Conservation (phyloP, 2,888 invertebrate species). For the Polylopha cassiicola region DNA sequence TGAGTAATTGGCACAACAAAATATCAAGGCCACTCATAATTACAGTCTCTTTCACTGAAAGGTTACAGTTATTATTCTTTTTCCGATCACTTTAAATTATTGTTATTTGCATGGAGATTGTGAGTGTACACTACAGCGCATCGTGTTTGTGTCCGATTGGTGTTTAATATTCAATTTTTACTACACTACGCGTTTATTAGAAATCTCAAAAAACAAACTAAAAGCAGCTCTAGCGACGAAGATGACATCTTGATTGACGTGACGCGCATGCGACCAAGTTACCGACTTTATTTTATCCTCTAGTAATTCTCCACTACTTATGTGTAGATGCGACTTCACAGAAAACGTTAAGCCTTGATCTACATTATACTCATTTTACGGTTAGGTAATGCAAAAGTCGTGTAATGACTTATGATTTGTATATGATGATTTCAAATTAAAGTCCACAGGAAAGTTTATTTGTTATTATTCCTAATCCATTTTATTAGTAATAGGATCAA, state of each 20-base stretch:
- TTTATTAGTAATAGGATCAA: conserved; percentile 5
- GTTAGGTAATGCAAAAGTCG: conserved; percentile 18
- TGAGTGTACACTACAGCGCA: no score
- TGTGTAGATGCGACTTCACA: conserved; percentile 41
- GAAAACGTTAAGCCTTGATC: conserved; percentile 48
- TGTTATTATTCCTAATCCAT: conserved; percentile 3
- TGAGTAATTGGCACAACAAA: conserved; percentile 9
- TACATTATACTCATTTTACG: conserved; percentile 32
- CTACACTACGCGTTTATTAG: no score
- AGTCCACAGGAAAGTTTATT: conserved; percentile 12
- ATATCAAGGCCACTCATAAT: conserved; percentile 13
- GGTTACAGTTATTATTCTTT: no score
- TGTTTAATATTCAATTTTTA: no score
- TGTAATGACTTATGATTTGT: conserved; percentile 17
- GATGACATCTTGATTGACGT: conserved; percentile 62
- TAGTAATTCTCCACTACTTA: conserved; percentile 38
- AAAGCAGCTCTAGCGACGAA: conserved; percentile 31
- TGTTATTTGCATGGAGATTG: no score
- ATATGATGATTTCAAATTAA: conserved; percentile 4
- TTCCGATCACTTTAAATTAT: no score
- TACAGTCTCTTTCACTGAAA: conserved; percentile 1
- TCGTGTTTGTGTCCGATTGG: no score
- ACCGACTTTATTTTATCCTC: conserved; percentile 42
- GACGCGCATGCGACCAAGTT: conserved; percentile 37
- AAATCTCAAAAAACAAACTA: conserved; percentile 19